Conservation (phyloP, 2,113 vertebrate genomes). For the Chaetura pelagica region DNA sequence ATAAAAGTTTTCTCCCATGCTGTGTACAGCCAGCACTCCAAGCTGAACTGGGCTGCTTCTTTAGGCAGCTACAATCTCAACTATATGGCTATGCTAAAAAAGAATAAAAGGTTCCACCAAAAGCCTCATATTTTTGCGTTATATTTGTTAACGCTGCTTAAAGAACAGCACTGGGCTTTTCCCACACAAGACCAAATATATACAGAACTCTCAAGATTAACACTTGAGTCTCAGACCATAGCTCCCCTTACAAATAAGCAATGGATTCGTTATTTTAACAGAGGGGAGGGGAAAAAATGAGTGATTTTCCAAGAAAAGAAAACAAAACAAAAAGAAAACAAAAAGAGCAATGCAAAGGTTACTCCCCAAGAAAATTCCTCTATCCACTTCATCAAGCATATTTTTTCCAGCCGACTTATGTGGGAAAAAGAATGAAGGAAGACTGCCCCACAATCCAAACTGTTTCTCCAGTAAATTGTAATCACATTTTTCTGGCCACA, state of each 20-base stretch:
- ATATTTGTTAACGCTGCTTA: neutral
- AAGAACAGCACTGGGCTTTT: neutral
- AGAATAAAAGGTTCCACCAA: neutral
- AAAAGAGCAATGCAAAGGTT: neutral
- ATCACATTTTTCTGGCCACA: neutral
- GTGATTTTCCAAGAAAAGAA: neutral
- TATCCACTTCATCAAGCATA: neutral
- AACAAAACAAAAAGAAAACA: neutral
- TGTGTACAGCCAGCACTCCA: neutral
- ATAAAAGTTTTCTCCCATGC: conserved; percentile 27
- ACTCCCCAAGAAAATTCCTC: neutral
- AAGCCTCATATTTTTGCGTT: neutral
- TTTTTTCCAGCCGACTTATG: neutral
- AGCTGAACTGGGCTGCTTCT: neutral
- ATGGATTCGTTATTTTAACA: neutral
- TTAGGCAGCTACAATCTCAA: neutral
- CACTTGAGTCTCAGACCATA: neutral
- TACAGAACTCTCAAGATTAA: neutral
- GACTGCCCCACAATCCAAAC: neutral
- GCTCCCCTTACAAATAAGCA: neutral
- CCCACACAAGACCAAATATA: neutral
- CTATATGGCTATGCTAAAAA: neutral
- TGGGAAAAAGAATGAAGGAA: neutral
- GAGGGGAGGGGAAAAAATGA: rapidly evolving
- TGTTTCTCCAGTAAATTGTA: neutral